Conservation (phyloP, 2,113 vertebrate genomes). For the Python bivittatus region DNA sequence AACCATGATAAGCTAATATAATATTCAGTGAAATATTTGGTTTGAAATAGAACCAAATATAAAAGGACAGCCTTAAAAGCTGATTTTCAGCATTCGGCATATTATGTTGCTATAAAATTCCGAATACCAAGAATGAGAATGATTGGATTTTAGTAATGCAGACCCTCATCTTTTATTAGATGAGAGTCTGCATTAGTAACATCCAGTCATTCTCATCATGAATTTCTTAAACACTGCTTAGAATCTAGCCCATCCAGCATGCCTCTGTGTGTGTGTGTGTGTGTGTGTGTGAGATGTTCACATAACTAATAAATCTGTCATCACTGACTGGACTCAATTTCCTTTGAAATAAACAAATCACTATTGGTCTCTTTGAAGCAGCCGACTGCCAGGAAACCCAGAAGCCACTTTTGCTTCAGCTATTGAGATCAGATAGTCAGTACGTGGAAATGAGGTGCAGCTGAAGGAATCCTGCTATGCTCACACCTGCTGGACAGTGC, state of each 20-base stretch:
- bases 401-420: constrained; percentile 79
- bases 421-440: constrained; percentile 76
- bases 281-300: constrained; percentile 68
- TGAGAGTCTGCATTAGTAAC: too few species aligned
- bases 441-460: constrained; percentile 76
- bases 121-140: constrained; percentile 59
- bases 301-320: constrained; percentile 86
- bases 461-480: constrained; percentile 67
- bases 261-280: constrained; percentile 14
- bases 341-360: constrained; percentile 84
- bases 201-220: too few species aligned
- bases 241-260: constrained; percentile 63
- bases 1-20: constrained; percentile 27
- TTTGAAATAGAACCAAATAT: constrained; percentile 28
- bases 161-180: constrained; percentile 57
- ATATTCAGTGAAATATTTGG: constrained; percentile 8
- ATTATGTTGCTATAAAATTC: constrained; percentile 47
- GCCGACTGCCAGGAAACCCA: constrained; percentile 77
- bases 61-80: neutral
- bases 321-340: constrained; percentile 82
- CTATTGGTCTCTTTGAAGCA: constrained; percentile 77
- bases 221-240: constrained; percentile 63
- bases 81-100: constrained; percentile 40
- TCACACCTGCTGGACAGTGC: constrained; percentile 74
- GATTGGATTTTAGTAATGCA: constrained; percentile 65